These are phyloP conservation scores for Festucalex cinctus DNA, from an alignment of 2,113 vertebrate species.

Conservation along the genomic window DNA sequence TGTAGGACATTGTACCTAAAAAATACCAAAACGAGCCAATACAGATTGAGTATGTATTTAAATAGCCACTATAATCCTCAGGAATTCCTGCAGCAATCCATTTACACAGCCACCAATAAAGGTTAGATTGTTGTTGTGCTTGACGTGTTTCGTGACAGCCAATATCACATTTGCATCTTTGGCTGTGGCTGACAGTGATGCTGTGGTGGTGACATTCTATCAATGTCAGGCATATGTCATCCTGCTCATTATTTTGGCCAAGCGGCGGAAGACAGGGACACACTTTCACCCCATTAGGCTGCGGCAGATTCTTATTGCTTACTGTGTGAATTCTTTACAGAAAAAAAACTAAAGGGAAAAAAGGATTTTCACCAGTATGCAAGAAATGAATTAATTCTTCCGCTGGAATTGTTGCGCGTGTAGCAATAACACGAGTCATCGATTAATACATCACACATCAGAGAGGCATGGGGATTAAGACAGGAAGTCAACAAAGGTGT, in stretches of 20 bases:
- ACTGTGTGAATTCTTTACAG: slow-evolving; percentile 17
- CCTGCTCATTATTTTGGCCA: slow-evolving; percentile 70
- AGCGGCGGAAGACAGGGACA: slow-evolving; percentile 27
- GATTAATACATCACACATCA: slow-evolving; percentile 46
- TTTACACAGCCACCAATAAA: slow-evolving; percentile 52
- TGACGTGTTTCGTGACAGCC: slow-evolving; percentile 55
- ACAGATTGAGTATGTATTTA: slow-evolving; percentile 31
- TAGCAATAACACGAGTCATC: slow-evolving; percentile 31
- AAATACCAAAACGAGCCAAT: background rate
- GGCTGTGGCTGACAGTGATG: slow-evolving; percentile 58
- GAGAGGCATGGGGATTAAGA: slow-evolving; percentile 54
- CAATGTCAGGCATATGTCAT: slow-evolving; percentile 63
- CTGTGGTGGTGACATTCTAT: slow-evolving; percentile 62
- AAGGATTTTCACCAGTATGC: slow-evolving; percentile 20
- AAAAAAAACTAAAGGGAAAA: background rate
- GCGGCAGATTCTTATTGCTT: slow-evolving; percentile 32
- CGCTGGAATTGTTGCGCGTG: slow-evolving; percentile 13
- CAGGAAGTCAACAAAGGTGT: slow-evolving; percentile 52
- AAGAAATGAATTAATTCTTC: slow-evolving; percentile 21
- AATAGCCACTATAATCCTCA: slow-evolving; percentile 5
- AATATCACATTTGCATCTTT: slow-evolving; percentile 65
- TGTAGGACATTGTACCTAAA: background rate
- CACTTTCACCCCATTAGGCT: slow-evolving; percentile 22
- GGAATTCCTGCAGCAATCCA: slow-evolving; percentile 21
- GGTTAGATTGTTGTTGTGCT: slow-evolving; percentile 58